These are phyloP conservation scores for Stylophora pistillata DNA, from an alignment of 64 coral and sea anemone genomes.

Conservation along the genomic window DNA sequence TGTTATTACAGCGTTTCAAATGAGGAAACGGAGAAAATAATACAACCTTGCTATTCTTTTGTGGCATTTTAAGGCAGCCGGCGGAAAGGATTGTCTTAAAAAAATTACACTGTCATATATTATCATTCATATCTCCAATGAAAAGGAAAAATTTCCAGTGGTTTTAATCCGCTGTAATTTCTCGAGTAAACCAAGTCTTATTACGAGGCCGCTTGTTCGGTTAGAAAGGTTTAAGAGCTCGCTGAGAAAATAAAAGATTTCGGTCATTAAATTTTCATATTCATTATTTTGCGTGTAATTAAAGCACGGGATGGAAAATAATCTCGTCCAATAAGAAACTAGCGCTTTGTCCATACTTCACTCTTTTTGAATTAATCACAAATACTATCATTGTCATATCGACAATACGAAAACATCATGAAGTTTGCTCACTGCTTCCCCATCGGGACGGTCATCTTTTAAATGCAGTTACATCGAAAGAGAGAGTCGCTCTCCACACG, in stretches of 20 bases:
- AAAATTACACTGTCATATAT: neutral
- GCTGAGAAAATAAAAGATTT: neutral
- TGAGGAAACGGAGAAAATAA: neutral
- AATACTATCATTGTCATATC: slow-evolving; percentile 48
- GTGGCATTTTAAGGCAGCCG: slow-evolving; percentile 11
- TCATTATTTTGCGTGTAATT: slow-evolving; percentile 40
- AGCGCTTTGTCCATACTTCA: slow-evolving; percentile 28
- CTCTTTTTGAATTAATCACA: slow-evolving; percentile 47
- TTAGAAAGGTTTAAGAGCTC: neutral
- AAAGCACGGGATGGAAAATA: slow-evolving; percentile 36
- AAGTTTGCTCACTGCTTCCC: slow-evolving; percentile 36
- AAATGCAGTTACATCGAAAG: neutral
- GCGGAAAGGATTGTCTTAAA: slow-evolving; percentile 2
- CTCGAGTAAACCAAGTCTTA: neutral
- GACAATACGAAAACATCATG: slow-evolving; percentile 32
- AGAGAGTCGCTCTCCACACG: neutral
- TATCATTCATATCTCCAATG: neutral
- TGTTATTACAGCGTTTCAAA: neutral
- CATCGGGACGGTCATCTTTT: slow-evolving; percentile 23
- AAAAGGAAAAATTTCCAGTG: neutral
- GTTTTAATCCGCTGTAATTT: neutral
- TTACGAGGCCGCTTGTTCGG: neutral
- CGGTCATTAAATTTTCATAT: slow-evolving; percentile 30
- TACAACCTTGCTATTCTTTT: neutral
- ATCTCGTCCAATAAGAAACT: slow-evolving; percentile 8